Base-by-base conservation (phyloP, 2,888 invertebrate species). In the Mimachlamys varia region DNA sequence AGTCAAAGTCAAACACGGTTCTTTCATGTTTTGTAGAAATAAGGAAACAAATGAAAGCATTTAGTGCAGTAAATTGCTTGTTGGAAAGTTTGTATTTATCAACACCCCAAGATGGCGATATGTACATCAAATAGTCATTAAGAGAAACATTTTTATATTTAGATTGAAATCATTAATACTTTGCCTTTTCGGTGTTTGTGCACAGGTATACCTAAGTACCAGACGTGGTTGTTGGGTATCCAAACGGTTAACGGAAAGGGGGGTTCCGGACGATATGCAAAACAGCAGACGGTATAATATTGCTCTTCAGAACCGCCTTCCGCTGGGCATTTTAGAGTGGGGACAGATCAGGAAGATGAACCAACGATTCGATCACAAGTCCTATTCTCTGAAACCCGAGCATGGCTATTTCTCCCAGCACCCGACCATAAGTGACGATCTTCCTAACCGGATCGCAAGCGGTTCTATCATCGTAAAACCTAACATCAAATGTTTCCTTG, bases 141-240 rank as follows among this genome's bases (percentile, higher is more conserved):
- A n/a, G 44, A 5, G 44, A 44, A 44, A 3, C 44, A 44, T 44
- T 7, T 3, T 44, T 3, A 44, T 44, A 5, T 44, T 44, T 44
- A 44, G 44, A 44, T 44, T 44, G 7, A 44, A 44, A 44, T 44
- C 44, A 44, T 44, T 44, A 44, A 44, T 44, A 44, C 44, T 3
- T 44, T 44, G 44, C 3, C 44, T 44, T 50, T 53, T 53, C 19
- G 7, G 4, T 58, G 19, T 58, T 19, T 58, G n/a, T 5, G 10
- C 27, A 76, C 90, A 97, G 97, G 96, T 97, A 0, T 97, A 95
- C 50, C 94, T 97, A 19, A 97, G 97, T 76, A 97, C 97, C 0
- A 94, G 97, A 12, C 93, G 96, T 17, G 97, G 97, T 17, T 93
- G 96, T 0, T 97, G 97, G 97, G 94, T 97, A 15, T 94, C 96